Evolutionary conservation across 2,797 vertebrate species (phyloP).

Genomic region (Sebastiscus tertius): DNA sequence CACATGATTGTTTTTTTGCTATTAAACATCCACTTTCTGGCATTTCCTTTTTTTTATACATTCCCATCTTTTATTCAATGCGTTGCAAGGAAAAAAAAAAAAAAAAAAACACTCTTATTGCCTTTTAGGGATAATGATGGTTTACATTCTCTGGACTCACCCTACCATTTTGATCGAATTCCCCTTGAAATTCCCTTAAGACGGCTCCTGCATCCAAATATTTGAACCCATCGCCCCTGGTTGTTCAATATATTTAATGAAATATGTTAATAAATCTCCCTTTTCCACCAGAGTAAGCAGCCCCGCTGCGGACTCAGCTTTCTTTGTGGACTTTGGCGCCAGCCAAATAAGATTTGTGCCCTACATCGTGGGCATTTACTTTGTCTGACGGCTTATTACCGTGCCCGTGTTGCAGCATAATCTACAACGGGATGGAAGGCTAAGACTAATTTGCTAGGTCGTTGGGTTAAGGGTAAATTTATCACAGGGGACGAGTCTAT

Average conservation of each 20-base stretch:
- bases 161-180: slow-evolving; percentile 49
- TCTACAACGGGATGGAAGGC: slow-evolving; percentile 74
- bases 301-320: slow-evolving; percentile 82
- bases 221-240: slow-evolving; percentile 67
- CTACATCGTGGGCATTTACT: slow-evolving; percentile 82
- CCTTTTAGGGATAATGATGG: slow-evolving; percentile 20
- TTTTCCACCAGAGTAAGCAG: slow-evolving; percentile 79
- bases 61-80: not conserved
- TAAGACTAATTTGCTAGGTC: slow-evolving; percentile 82
- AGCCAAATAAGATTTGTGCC: slow-evolving; percentile 87
- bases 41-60: not conserved
- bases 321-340: slow-evolving; percentile 74
- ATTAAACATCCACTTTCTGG: not conserved
- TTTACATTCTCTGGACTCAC: slow-evolving; percentile 27
- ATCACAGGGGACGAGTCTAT: slow-evolving; percentile 72
- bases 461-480: slow-evolving; percentile 81
- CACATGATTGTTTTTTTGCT: not conserved
- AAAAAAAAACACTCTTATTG: not conserved
- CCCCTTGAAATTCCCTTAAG: slow-evolving; percentile 42
- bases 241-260: slow-evolving; percentile 83
- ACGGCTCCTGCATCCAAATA: slow-evolving; percentile 72
- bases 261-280: slow-evolving; percentile 85
- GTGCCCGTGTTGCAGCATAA: slow-evolving; percentile 81
- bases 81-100: not conserved
- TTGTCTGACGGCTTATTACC: slow-evolving; percentile 84